These are phyloP conservation scores for Slavum lentiscoides DNA, from an alignment of 2,888 invertebrate genomes.

Conservation along the genomic window DNA sequence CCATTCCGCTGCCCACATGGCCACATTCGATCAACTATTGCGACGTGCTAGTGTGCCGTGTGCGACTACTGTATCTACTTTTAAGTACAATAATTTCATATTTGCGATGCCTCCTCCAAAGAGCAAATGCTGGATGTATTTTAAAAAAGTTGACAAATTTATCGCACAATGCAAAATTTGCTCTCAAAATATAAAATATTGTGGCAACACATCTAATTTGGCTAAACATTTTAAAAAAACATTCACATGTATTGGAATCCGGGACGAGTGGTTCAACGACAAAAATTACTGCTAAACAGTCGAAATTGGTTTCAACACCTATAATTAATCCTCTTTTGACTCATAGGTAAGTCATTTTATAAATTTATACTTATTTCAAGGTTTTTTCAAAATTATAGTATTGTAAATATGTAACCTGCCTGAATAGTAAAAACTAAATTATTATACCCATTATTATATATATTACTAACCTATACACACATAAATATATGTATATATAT, in stretches of 20 bases:
- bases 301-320: conserved; percentile 23
- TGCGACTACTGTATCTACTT: conserved; percentile 3
- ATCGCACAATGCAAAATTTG: conserved; percentile 32
- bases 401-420: conserved; percentile 9
- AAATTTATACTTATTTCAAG: conserved; percentile 20
- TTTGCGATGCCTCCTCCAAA: conserved; percentile 18
- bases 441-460: not conserved
- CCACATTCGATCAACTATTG: conserved; percentile 10
- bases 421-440: not conserved
- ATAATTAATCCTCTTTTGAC: conserved; percentile 8
- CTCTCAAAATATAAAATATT: too few species aligned
- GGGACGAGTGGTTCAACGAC: too few species aligned
- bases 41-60: not conserved
- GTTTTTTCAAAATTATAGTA: conserved; percentile 16
- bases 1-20: conserved; percentile 1
- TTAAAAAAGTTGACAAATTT: conserved; percentile 20
- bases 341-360: conserved; percentile 33
- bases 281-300: too few species aligned
- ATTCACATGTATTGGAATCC: too few species aligned
- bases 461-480: too few species aligned
- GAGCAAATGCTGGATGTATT: conserved; percentile 28
- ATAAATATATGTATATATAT: too few species aligned
- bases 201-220: too few species aligned
- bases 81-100: not conserved
- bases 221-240: too few species aligned